Evolutionary conservation across 2,797 vertebrate species (phyloP).

Genomic region (Caiman crocodilus): DNA sequence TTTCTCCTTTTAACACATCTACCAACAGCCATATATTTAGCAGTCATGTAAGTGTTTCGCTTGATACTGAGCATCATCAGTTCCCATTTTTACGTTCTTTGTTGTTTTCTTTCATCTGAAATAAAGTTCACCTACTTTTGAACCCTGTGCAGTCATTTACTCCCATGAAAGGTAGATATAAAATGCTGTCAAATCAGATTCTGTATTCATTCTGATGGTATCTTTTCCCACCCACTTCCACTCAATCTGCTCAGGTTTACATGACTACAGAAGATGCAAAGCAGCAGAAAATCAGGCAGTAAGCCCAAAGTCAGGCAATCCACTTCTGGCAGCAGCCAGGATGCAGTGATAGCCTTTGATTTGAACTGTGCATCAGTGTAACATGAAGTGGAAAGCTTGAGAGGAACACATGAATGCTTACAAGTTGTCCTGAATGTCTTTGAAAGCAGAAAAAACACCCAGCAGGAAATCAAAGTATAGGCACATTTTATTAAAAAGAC

Average conservation of each 20-base stretch:
- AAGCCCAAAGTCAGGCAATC: slow-evolving; percentile 47
- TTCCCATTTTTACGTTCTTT: not conserved
- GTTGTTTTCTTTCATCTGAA: not conserved
- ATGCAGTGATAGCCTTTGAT: slow-evolving; percentile 54
- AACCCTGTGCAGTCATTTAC: not conserved
- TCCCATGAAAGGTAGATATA: not conserved
- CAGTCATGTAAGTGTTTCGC: not conserved
- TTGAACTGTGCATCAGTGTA: slow-evolving; percentile 51
- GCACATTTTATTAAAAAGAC: not conserved
- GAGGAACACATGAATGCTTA: slow-evolving; percentile 42
- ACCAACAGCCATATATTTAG: not conserved
- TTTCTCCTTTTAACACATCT: not conserved
- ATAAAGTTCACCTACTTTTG: slow-evolving; percentile 28
- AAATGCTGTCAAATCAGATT: slow-evolving; percentile 1
- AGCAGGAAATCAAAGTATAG: not conserved
- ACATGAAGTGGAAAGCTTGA: not conserved
- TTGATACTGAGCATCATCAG: not conserved
- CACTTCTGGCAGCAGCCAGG: slow-evolving; percentile 1
- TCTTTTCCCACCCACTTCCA: not conserved
- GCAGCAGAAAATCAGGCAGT: not conserved
- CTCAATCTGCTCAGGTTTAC: not conserved
- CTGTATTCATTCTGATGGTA: not conserved
- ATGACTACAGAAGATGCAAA: not conserved
- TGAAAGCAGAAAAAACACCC: slow-evolving; percentile 6
- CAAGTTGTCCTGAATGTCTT: not conserved